Conservation (phyloP, 2,888 invertebrate genomes). For the Lepeophtheirus nordmannii region DNA sequence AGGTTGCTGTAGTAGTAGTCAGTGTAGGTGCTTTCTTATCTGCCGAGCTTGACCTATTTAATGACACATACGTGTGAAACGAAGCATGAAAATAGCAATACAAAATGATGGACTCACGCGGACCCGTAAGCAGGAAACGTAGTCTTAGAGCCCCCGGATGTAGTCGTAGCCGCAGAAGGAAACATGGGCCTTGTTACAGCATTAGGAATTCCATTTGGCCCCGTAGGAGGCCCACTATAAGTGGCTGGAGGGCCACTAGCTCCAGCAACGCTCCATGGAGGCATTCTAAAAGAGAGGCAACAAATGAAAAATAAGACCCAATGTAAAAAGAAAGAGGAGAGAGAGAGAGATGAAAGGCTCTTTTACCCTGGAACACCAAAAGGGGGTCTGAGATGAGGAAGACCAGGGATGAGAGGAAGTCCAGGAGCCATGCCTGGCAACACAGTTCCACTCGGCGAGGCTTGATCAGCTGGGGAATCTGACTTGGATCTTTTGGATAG, state of each 20-base stretch:
- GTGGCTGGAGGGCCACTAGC: slow-evolving; percentile 22
- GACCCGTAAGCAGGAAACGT: slow-evolving; percentile 19
- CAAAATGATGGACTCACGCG: background rate
- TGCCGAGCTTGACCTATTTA: slow-evolving; percentile 21
- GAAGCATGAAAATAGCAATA: background rate
- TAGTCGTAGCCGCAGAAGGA: slow-evolving; percentile 46
- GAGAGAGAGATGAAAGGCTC: slow-evolving; percentile 35
- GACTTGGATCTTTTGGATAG: slow-evolving; percentile 23
- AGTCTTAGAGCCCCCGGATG: slow-evolving; percentile 16
- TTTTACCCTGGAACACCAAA: slow-evolving; percentile 25
- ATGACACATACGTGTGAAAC: slow-evolving; percentile 6
- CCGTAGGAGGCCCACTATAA: slow-evolving; percentile 26
- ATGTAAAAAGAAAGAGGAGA: slow-evolving; percentile 37
- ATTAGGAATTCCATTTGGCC: slow-evolving; percentile 31
- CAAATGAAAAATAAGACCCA: background rate
- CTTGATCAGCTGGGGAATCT: slow-evolving; percentile 27
- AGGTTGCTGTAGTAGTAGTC: slow-evolving; percentile 62
- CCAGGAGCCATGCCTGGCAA: slow-evolving; percentile 45
- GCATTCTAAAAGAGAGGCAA: background rate
- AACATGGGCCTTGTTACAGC: slow-evolving; percentile 53
- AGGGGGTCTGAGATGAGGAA: slow-evolving; percentile 2
- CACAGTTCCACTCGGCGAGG: slow-evolving; percentile 33
- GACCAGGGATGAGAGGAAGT: no score
- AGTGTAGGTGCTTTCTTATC: slow-evolving; percentile 35
- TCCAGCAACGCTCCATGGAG: slow-evolving; percentile 26